Conservation (phyloP, 1,140 invertebrate genomes). For the Aphis craccivora region DNA sequence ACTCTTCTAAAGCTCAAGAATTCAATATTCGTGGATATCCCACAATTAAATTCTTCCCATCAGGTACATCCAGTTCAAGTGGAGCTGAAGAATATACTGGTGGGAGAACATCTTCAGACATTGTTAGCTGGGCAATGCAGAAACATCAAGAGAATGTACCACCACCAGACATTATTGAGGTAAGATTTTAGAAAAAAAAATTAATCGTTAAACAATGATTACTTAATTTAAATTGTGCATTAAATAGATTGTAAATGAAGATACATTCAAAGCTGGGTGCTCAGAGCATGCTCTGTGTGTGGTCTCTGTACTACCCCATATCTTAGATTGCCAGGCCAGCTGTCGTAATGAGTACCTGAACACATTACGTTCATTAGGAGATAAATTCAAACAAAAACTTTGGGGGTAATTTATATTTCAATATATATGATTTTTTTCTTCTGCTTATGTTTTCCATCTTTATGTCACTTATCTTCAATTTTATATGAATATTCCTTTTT, state of each 20-base stretch:
- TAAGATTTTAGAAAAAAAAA: slow-evolving; percentile 62
- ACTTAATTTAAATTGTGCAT: slow-evolving; percentile 10
- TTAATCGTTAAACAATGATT: not conserved
- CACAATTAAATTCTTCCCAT: slow-evolving; percentile 94
- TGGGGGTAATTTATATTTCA: slow-evolving; percentile 78
- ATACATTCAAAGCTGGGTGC: slow-evolving; percentile 77
- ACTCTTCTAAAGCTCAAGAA: slow-evolving; percentile 79
- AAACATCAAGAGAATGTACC: slow-evolving; percentile 87
- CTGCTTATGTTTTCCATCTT: not conserved
- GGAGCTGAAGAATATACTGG: slow-evolving; percentile 84
- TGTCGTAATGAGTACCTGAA: slow-evolving; percentile 91
- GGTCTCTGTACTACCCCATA: slow-evolving; percentile 93
- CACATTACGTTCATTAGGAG: slow-evolving; percentile 78
- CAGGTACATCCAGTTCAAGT: slow-evolving; percentile 76
- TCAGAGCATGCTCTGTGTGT: slow-evolving; percentile 90
- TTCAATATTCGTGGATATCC: slow-evolving; percentile 92
- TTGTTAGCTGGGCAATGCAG: slow-evolving; percentile 88
- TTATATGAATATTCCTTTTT: not conserved
- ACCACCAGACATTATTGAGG: slow-evolving; percentile 86
- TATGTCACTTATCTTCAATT: slow-evolving; percentile 19
- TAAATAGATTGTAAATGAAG: slow-evolving; percentile 69
- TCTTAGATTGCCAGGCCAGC: slow-evolving; percentile 94
- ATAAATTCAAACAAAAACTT: slow-evolving; percentile 94
- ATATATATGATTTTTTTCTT: slow-evolving; percentile 6
- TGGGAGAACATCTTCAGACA: slow-evolving; percentile 89